phyloP scores from a whole-genome alignment of 2,113 vertebrate species.

The Galbula dea region DNA sequence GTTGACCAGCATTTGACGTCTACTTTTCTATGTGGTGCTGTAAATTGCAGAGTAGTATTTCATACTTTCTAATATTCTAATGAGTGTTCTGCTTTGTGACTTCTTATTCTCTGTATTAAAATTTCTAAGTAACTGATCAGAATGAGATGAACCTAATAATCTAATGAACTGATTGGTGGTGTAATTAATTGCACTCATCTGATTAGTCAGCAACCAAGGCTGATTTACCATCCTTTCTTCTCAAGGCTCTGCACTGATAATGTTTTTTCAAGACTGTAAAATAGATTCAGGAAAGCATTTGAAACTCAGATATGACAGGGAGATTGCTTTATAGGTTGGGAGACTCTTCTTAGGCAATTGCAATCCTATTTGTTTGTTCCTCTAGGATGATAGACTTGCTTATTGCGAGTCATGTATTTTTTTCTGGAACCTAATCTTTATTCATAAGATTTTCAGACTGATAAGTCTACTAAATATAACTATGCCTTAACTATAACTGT shows the following conservation, averaged over 20 bases:
- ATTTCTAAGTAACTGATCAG: constrained; percentile 32
- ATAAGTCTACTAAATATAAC: not conserved
- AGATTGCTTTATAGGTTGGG: constrained; percentile 5
- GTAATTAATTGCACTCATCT: constrained; percentile 43
- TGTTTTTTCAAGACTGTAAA: not conserved
- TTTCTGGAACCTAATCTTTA: not conserved
- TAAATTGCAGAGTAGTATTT: not conserved
- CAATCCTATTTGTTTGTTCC: not conserved
- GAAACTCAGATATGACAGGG: not conserved
- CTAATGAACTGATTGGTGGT: constrained; percentile 28
- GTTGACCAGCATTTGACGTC: not conserved
- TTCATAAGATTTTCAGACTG: constrained; percentile 6
- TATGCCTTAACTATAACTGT: too few relatives aligned
- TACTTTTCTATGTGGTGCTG: not conserved
- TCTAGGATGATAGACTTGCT: not conserved
- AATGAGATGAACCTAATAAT: constrained; percentile 33
- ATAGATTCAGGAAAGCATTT: not conserved
- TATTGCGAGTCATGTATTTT: not conserved
- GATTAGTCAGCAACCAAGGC: constrained; percentile 38
- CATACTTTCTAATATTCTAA: not conserved
- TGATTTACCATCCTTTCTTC: constrained; percentile 9
- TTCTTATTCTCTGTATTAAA: constrained; percentile 13
- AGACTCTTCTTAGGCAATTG: constrained; percentile 5
- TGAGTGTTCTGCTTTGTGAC: not conserved
- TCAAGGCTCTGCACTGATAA: not conserved